A percentile compares a stretch with the other conserved stretches of the same genome.
Conservation (phyloP, 2,113 vertebrate genomes). For the Serinus canaria region DNA sequence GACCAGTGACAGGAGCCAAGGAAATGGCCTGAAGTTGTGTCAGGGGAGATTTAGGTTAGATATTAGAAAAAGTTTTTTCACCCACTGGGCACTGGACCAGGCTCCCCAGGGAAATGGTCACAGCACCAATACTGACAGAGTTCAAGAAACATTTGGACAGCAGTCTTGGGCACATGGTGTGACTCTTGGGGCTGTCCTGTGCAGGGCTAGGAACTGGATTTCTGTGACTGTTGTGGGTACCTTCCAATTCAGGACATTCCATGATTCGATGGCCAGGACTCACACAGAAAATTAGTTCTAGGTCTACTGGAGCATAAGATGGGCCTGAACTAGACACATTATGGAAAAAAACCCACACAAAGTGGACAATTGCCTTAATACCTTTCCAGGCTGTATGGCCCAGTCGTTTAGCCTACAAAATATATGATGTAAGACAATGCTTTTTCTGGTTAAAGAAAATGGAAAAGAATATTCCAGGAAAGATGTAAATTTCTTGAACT, state of each 20-base stretch:
- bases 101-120: not conserved
- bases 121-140: not conserved
- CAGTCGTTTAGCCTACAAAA: not conserved
- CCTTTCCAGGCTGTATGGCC: not conserved
- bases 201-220: not conserved
- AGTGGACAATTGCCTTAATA: not conserved
- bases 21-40: not conserved
- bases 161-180: rapidly evolving
- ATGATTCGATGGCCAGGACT: not conserved
- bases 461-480: not conserved
- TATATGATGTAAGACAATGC: not conserved
- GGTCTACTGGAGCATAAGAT: not conserved
- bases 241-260: not conserved
- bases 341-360: not conserved
- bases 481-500: not conserved
- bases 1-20: rapidly evolving
- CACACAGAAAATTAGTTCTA: not conserved
- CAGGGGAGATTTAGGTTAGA: not conserved
- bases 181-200: too few species aligned
- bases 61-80: not conserved
- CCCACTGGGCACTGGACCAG: not conserved
- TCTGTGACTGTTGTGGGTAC: not conserved
- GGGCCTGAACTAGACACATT: not conserved
- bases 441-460: not conserved
- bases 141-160: not conserved